A percentile compares a stretch with the other conserved stretches of the same genome.
These are phyloP conservation scores for Ondatra zibethicus DNA, from an alignment of 2,113 vertebrate genomes.

Conservation along the genomic window DNA sequence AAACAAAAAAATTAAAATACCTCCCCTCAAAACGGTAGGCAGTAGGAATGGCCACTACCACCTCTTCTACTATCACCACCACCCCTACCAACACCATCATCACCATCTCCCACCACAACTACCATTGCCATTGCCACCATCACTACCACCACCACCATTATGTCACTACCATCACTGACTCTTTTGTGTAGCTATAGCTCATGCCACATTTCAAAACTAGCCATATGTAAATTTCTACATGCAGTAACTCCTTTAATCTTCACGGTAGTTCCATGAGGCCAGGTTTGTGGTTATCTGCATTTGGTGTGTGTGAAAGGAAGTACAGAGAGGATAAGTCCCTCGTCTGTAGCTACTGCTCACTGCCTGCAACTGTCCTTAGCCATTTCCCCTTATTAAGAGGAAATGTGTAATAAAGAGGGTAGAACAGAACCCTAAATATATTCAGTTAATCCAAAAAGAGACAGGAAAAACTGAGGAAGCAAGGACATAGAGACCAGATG, in stretches of 20 bases:
- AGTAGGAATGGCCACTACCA: neutral
- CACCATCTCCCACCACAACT: neutral
- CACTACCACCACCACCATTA: neutral
- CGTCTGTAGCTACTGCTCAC: neutral
- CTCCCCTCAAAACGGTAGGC: neutral
- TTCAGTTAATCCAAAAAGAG: neutral
- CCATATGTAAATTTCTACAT: neutral
- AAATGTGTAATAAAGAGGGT: neutral
- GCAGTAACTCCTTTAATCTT: neutral
- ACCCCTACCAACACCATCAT: neutral
- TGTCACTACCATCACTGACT: neutral
- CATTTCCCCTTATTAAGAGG: neutral
- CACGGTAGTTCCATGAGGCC: too few species aligned
- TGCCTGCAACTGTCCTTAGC: neutral
- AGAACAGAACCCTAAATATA: neutral
- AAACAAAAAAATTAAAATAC: neutral
- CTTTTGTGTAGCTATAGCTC: neutral
- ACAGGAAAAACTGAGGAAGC: neutral
- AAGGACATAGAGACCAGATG: neutral
- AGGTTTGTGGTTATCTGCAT: neutral
- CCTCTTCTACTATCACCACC: too few species aligned
- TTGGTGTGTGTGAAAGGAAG: neutral
- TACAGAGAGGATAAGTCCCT: neutral
- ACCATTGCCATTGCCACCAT: rapidly evolving
- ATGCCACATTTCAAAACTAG: neutral